A percentile compares a stretch with the other conserved stretches of the same genome.
phyloP scores from a whole-genome alignment of 2,113 vertebrate genomes.

The Cynopterus brachyotis region DNA sequence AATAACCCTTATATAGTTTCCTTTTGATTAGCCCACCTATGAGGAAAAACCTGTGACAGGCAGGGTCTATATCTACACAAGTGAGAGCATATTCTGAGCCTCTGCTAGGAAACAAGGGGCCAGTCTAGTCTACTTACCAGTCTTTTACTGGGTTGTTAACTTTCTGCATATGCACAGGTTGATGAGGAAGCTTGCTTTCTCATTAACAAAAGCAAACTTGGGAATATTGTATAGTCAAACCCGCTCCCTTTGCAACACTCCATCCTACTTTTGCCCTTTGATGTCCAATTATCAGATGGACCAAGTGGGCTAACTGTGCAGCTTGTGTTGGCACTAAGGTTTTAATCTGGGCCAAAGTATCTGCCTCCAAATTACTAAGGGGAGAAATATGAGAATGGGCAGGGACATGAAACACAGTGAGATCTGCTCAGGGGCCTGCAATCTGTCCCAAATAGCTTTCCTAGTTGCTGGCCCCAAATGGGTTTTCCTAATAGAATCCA shows the following conservation, averaged over 20 bases:
- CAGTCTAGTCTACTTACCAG: not conserved
- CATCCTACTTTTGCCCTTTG: not conserved
- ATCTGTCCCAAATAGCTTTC: not conserved
- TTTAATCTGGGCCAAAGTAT: not conserved
- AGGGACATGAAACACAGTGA: not conserved
- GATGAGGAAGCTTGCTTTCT: not conserved
- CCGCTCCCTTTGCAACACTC: not conserved
- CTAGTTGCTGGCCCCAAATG: not conserved
- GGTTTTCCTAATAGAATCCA: not conserved
- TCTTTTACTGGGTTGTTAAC: not conserved
- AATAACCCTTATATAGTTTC: not conserved
- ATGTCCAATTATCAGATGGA: not conserved
- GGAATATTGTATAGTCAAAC: not conserved
- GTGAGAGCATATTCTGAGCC: not conserved
- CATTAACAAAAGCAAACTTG: not conserved
- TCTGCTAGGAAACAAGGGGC: not conserved
- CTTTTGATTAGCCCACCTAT: not conserved
- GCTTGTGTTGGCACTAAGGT: not conserved
- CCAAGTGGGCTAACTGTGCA: not conserved
- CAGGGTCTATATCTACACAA: not conserved
- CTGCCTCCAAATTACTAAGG: not conserved
- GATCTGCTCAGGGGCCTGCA: not conserved
- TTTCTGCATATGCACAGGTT: not conserved
- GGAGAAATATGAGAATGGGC: not conserved
- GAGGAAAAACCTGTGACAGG: not conserved